These are phyloP conservation scores for Dysmachus trigonus DNA, from an alignment of 2,888 invertebrate genomes.

Conservation along the genomic window DNA sequence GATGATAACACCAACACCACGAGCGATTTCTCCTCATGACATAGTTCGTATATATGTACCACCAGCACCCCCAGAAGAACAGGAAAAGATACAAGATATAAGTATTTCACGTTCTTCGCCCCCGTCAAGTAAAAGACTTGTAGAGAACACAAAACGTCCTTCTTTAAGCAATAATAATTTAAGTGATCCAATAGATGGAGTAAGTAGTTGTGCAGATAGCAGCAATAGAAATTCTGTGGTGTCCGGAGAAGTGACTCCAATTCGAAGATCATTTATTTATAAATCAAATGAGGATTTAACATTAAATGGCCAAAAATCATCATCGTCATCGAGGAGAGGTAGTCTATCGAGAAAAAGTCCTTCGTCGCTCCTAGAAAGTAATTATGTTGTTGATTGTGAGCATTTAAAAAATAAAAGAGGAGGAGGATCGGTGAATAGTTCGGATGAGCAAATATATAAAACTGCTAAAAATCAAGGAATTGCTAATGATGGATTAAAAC, in stretches of 20 bases:
- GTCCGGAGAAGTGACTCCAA: slow-evolving; percentile 48
- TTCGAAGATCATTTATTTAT: slow-evolving; percentile 44
- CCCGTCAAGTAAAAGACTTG: slow-evolving; percentile 18
- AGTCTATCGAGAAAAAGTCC: slow-evolving; percentile 52
- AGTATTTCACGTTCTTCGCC: neutral
- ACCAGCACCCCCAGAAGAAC: slow-evolving; percentile 49
- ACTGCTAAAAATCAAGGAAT: slow-evolving; percentile 12
- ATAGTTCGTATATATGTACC: slow-evolving; percentile 54
- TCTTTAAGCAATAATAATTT: slow-evolving; percentile 36
- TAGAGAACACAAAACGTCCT: slow-evolving; percentile 21
- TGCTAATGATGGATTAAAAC: neutral
- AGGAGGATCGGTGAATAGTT: slow-evolving; percentile 40
- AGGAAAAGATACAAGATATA: neutral
- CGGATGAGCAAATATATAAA: slow-evolving; percentile 40
- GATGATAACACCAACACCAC: slow-evolving; percentile 52
- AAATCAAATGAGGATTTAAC: slow-evolving; percentile 50
- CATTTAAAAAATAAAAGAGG: slow-evolving; percentile 47
- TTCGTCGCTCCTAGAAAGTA: slow-evolving; percentile 35
- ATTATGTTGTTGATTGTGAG: slow-evolving; percentile 49
- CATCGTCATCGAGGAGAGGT: slow-evolving; percentile 52
- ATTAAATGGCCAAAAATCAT: slow-evolving; percentile 44
- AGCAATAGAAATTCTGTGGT: slow-evolving; percentile 49
- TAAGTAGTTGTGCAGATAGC: slow-evolving; percentile 16
- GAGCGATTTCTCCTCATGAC: slow-evolving; percentile 52
- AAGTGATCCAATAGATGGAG: slow-evolving; percentile 14